phyloP scores from a whole-genome alignment of 2,113 vertebrate species.

The Hirundichthys speculiger region DNA sequence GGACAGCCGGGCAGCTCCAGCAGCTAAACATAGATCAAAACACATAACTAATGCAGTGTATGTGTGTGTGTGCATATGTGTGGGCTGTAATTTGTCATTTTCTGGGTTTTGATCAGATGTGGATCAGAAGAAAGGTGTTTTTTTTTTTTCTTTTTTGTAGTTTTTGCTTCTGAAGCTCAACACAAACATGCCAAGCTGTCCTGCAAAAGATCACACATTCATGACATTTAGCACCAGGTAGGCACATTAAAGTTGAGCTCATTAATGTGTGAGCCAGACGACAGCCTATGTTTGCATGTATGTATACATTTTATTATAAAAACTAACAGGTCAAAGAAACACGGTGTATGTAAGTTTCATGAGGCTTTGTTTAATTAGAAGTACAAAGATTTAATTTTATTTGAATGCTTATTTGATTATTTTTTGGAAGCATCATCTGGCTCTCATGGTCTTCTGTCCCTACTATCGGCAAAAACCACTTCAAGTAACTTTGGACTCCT shows the following conservation, averaged over 20 bases:
- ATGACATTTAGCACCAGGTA: slow-evolving; percentile 7
- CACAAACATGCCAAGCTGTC: slow-evolving; percentile 30
- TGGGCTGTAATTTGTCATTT: slow-evolving; percentile 35
- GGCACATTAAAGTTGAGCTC: slow-evolving; percentile 6
- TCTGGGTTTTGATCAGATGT: slow-evolving; percentile 55
- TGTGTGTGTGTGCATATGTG: slow-evolving; percentile 34
- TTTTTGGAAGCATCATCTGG: too few relatives aligned
- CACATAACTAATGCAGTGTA: slow-evolving; percentile 49
- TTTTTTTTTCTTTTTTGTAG: not conserved
- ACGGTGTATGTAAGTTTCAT: slow-evolving; percentile 41
- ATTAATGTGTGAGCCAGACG: not conserved
- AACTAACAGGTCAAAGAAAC: slow-evolving; percentile 4
- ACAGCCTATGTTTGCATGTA: too few relatives aligned
- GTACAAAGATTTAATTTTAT: not conserved
- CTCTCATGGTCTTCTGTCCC: too few relatives aligned
- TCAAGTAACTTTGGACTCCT: too few relatives aligned
- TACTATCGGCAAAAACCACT: too few relatives aligned
- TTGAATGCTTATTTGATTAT: too few relatives aligned
- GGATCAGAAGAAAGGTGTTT: slow-evolving; percentile 41
- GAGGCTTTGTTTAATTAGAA: slow-evolving; percentile 9
- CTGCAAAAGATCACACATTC: slow-evolving; percentile 8
- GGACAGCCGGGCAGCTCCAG: slow-evolving; percentile 59
- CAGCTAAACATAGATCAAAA: slow-evolving; percentile 65
- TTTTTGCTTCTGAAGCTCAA: slow-evolving; percentile 29
- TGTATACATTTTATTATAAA: not conserved